These are phyloP conservation scores for Picathartes gymnocephalus DNA, from an alignment of 2,113 vertebrate species.

Conservation along the genomic window DNA sequence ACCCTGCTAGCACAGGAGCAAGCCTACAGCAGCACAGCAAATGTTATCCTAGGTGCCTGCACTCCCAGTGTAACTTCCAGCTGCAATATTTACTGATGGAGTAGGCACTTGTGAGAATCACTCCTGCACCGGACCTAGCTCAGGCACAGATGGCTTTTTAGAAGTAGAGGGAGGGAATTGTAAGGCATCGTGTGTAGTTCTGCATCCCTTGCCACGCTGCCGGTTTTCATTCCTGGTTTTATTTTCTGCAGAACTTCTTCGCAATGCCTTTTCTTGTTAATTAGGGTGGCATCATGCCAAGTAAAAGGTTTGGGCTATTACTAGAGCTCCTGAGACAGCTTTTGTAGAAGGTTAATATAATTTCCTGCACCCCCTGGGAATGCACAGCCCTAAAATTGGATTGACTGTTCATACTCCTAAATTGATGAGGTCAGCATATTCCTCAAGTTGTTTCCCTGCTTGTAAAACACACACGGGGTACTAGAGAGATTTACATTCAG, in stretches of 20 bases:
- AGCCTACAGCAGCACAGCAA: not conserved
- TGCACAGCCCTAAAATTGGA: not conserved
- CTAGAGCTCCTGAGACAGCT: constrained; percentile 2
- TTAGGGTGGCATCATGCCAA: not conserved
- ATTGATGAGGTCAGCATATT: constrained; percentile 21
- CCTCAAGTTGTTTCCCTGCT: not conserved
- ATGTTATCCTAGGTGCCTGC: not conserved
- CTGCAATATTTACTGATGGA: not conserved
- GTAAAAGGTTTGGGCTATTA: not conserved
- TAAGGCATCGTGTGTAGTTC: not conserved
- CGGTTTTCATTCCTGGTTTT: not conserved
- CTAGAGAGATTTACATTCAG: not conserved
- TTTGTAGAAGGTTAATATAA: constrained; percentile 10
- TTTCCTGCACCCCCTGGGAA: not conserved
- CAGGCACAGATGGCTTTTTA: not conserved
- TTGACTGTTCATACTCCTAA: not conserved
- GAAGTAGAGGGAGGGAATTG: not conserved
- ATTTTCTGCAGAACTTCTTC: not conserved
- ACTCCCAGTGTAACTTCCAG: not conserved
- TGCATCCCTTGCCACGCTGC: not conserved
- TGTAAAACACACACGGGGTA: not conserved
- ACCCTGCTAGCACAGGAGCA: not conserved
- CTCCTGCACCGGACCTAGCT: not conserved
- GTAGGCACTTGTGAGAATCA: not conserved
- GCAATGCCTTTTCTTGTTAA: not conserved